Conservation (phyloP, 2,113 vertebrate genomes). For the Dipodomys merriami region DNA sequence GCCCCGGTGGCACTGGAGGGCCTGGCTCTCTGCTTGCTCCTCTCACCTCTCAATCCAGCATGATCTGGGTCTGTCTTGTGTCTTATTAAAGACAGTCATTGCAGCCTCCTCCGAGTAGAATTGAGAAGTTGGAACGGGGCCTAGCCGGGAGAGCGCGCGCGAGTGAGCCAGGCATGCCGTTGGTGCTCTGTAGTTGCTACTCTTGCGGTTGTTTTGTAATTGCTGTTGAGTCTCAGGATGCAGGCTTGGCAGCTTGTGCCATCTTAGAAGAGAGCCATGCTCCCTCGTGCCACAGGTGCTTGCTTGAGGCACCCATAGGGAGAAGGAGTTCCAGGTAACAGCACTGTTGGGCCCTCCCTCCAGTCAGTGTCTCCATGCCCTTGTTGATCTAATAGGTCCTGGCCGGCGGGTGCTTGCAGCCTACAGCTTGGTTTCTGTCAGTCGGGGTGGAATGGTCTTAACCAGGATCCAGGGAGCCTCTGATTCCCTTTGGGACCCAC, state of each 20-base stretch:
- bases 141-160: neutral
- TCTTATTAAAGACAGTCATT: neutral
- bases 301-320: neutral
- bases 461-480: neutral
- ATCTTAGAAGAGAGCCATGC: neutral
- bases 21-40: neutral
- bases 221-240: neutral
- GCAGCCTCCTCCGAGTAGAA: neutral
- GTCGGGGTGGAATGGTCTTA: neutral
- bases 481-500: neutral
- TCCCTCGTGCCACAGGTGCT: conserved; percentile 28
- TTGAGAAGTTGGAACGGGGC: neutral
- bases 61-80: no score
- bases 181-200: no score
- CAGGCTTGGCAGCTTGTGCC: conserved; percentile 23
- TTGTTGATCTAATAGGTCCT: no score
- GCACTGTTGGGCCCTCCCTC: no score
- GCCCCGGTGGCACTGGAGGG: neutral
- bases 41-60: neutral
- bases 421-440: neutral
- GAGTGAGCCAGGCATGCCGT: neutral
- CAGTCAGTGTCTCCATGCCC: no score
- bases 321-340: neutral
- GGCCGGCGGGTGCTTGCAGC: neutral
- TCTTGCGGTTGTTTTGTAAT: accelerated